Conservation (phyloP, 2,797 vertebrate genomes). For the Huso huso region DNA sequence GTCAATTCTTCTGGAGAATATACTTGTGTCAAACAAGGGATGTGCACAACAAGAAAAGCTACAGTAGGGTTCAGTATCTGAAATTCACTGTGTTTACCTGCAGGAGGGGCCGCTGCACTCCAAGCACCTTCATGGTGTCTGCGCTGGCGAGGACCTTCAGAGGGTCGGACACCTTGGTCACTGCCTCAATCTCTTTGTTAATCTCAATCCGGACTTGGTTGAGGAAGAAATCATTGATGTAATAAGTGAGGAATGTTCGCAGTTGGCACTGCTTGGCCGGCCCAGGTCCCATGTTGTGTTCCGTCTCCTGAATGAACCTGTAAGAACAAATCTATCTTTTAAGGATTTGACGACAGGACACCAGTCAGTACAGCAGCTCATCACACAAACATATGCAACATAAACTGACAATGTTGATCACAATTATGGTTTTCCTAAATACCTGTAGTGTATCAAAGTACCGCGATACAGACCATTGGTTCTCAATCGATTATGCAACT, state of each 20-base stretch:
- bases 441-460: no score
- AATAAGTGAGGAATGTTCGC: constrained; percentile 85
- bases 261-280: constrained; percentile 91
- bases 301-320: constrained; percentile 95
- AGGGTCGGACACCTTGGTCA: constrained; percentile 85
- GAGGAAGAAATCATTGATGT: constrained; percentile 96
- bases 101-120: constrained; percentile 83
- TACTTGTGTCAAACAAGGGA: no score
- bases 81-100: constrained; percentile 63
- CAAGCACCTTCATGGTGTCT: constrained; percentile 91
- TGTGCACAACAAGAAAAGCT: no score
- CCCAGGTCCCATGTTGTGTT: constrained; percentile 76
- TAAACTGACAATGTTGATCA: no score
- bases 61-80: neutral
- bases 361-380: neutral
- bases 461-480: no score
- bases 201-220: constrained; percentile 86
- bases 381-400: no score
- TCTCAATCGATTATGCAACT: no score
- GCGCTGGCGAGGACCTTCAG: constrained; percentile 85
- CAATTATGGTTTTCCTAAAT: no score
- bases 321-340: constrained; percentile 3
- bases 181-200: constrained; percentile 90
- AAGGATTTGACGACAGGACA: neutral
- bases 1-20: no score